Evolutionary conservation across 2,888 invertebrate genomes (phyloP).

Genomic region (Cancer borealis): DNA sequence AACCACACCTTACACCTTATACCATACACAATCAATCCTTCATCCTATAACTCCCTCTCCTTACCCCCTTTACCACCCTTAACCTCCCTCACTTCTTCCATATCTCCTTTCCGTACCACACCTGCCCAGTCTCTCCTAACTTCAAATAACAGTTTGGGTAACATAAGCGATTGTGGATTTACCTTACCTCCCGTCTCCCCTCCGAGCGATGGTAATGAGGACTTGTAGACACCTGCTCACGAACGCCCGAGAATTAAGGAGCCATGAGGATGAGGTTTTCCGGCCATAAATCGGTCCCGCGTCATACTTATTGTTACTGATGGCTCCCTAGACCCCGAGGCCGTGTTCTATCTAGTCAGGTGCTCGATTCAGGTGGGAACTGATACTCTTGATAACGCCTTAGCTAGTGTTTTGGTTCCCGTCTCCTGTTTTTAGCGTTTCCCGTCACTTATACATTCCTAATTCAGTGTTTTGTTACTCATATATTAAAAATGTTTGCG

Average conservation of each 20-base stretch:
- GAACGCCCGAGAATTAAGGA: conserved; percentile 47
- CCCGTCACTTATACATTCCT: neutral
- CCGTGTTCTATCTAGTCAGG: conserved; percentile 4
- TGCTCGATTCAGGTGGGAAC: neutral
- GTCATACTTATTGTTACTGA: conserved; percentile 55
- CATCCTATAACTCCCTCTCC: neutral
- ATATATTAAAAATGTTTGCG: neutral
- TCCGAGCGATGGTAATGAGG: conserved; percentile 54
- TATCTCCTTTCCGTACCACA: neutral
- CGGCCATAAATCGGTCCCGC: conserved; percentile 50
- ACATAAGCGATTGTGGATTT: conserved; percentile 49
- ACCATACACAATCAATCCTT: neutral
- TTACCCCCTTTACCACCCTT: neutral
- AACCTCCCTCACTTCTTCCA: neutral
- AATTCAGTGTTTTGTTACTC: neutral
- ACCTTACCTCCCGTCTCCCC: conserved; percentile 35
- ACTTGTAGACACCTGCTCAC: conserved; percentile 57
- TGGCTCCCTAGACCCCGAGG: conserved; percentile 31
- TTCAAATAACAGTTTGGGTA: conserved; percentile 42
- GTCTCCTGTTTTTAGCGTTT: neutral
- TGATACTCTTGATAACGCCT: neutral
- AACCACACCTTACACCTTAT: neutral
- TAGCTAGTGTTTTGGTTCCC: neutral
- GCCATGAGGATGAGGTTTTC: conserved; percentile 52
- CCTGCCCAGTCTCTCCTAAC: neutral